These are phyloP conservation scores for Catostomus latipinnis DNA, from an alignment of 2,797 vertebrate genomes.

Conservation along the genomic window DNA sequence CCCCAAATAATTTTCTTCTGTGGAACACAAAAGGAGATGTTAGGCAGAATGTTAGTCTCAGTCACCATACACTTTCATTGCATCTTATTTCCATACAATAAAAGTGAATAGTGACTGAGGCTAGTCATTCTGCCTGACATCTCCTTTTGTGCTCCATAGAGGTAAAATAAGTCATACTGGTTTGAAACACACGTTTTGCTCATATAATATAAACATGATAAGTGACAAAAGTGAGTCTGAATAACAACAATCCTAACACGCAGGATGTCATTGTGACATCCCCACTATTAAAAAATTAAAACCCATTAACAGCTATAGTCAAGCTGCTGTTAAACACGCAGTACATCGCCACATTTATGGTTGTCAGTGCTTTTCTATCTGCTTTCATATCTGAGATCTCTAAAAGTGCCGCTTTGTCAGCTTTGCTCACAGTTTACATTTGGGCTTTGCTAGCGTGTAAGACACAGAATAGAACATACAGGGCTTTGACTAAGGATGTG, in stretches of 20 bases:
- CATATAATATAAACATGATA: not conserved
- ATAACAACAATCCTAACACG: not conserved
- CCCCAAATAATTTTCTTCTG: too few species aligned
- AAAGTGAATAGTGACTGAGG: too few species aligned
- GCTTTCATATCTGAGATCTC: not conserved
- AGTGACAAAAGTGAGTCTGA: not conserved
- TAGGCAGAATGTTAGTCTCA: too few species aligned
- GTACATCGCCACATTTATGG: not conserved
- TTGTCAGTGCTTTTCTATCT: slow-evolving; percentile 5
- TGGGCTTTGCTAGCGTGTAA: not conserved
- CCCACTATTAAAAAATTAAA: not conserved
- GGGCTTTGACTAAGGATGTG: slow-evolving; percentile 11
- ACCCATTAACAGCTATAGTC: not conserved
- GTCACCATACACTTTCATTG: too few species aligned
- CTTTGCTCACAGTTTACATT: not conserved
- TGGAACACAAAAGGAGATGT: too few species aligned
- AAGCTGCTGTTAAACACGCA: not conserved
- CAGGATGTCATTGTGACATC: not conserved
- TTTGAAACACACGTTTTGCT: not conserved
- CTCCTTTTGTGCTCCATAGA: too few species aligned
- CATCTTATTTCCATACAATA: too few species aligned
- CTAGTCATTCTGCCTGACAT: too few species aligned
- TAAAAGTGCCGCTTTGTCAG: not conserved
- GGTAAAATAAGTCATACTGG: too few species aligned
- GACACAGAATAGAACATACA: not conserved